Base-by-base conservation (phyloP, 2,888 invertebrate species). In the Baccha elongata region DNA sequence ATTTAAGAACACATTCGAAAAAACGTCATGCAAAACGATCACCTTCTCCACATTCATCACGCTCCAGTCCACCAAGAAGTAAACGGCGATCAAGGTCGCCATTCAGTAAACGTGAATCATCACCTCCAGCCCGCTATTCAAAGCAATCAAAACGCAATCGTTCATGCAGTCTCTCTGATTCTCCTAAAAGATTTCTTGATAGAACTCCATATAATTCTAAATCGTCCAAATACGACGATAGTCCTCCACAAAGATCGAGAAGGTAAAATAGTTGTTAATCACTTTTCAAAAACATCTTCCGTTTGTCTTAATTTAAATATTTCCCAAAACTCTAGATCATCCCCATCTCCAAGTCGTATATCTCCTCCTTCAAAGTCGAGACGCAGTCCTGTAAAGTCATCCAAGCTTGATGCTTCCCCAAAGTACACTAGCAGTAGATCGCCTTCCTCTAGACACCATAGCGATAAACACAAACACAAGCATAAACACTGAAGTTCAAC, bases 391-490 rank as follows among this genome's bases (percentile, higher is more conserved):
- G 84, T 84, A 8, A 85, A 85, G 60, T 50, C 72, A 7, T 69
- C 80, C 8, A 85, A 81, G 40, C 88, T 62, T 87, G 89, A 89
- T 68, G 88, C 89, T 10, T 89, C 91, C 3, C 89, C 91, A n/a
- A 86, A 87, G 50, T 88, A 85, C 72, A 87, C 85, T 69, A 89
- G 89, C 85, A 88, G 87, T 32, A 87, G 87, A 64, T 85, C 88
- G 3, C 85, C 89, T 4, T 85, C 80, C 52, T 71, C 71, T 40
- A 87, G 85, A 74, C 89, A 87, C 85, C 89, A 88, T 5, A 87
- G 87, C 23, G 91, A 92, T 60, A 92, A 91, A 84, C 91, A 92
- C 85, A 92, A 91, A 86, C 92, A 92, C 85, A 92, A 92, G 86
- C 92, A 92, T 86, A 91, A 92, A 86, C 91, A 91, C 86, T 91